These are phyloP conservation scores for Ophonus ardosiacus DNA, from an alignment of 2,888 invertebrate genomes.

Conservation along the genomic window DNA sequence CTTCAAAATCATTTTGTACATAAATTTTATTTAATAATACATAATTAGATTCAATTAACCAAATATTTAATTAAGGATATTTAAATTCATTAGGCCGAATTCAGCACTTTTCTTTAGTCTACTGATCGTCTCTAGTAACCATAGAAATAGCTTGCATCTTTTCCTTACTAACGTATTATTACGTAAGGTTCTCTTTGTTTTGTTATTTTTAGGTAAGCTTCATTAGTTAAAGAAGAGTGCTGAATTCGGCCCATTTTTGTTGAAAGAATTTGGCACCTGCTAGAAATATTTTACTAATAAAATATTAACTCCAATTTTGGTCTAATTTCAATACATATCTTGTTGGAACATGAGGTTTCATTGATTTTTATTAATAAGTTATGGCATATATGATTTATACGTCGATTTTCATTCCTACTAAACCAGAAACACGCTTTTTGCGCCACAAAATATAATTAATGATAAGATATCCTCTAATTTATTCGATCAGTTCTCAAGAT, in stretches of 20 bases:
- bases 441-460: conserved; percentile 32
- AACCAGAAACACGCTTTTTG: conserved; percentile 12
- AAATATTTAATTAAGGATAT: neutral
- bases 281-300: neutral
- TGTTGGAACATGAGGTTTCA: neutral
- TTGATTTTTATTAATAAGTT: conserved; percentile 43
- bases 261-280: neutral
- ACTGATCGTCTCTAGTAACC: too few relatives aligned
- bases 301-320: conserved; percentile 10
- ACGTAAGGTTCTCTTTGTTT: too few relatives aligned
- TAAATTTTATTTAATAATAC: neutral
- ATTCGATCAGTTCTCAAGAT: conserved; percentile 11
- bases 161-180: too few relatives aligned
- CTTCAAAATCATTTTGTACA: neutral
- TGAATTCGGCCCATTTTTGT: too few relatives aligned
- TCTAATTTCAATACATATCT: neutral
- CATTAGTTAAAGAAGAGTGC: too few relatives aligned
- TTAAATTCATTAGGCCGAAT: too few relatives aligned
- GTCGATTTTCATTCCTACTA: conserved; percentile 9
- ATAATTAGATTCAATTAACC: neutral
- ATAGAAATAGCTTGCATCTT: too few relatives aligned
- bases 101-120: too few relatives aligned
- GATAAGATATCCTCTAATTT: conserved; percentile 18
- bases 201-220: too few relatives aligned
- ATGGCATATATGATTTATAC: conserved; percentile 29